Conservation (phyloP, 2,797 vertebrate genomes). For the Trachops cirrhosus region DNA sequence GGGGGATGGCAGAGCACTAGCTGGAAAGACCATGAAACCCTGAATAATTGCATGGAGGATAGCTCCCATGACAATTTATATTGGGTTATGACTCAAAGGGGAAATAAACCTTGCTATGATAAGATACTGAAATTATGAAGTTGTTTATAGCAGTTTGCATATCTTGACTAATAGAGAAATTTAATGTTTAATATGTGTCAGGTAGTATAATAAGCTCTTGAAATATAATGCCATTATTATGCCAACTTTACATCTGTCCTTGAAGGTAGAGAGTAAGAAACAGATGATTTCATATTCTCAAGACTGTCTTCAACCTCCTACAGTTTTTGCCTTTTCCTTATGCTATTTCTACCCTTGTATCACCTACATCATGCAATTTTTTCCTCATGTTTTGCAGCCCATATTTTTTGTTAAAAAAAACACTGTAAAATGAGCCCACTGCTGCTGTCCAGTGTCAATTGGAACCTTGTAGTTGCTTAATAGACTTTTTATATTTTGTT, state of each 20-base stretch:
- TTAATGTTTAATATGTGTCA: neutral
- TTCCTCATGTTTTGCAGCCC: neutral
- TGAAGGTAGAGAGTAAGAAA: neutral
- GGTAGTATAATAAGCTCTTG: neutral
- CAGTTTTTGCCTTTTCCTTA: neutral
- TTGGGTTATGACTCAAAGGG: neutral
- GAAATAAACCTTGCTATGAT: neutral
- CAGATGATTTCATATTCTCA: neutral
- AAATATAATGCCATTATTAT: conserved; percentile 37
- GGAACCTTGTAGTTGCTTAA: neutral
- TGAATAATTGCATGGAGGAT: neutral
- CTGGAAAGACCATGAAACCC: neutral
- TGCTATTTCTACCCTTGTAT: neutral
- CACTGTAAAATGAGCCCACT: neutral
- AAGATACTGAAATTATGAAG: conserved; percentile 33
- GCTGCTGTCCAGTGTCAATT: neutral
- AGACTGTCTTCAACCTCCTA: neutral
- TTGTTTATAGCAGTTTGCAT: conserved; percentile 12
- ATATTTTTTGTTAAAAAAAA: neutral
- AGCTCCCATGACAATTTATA: neutral
- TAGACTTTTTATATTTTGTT: neutral
- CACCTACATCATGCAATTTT: neutral
- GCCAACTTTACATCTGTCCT: neutral
- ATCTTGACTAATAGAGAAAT: conserved; percentile 41
- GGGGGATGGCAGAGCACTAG: neutral